Evolutionary conservation across 2,113 vertebrate species (phyloP).

Genomic region (Myrmecophaga tridactyla): DNA sequence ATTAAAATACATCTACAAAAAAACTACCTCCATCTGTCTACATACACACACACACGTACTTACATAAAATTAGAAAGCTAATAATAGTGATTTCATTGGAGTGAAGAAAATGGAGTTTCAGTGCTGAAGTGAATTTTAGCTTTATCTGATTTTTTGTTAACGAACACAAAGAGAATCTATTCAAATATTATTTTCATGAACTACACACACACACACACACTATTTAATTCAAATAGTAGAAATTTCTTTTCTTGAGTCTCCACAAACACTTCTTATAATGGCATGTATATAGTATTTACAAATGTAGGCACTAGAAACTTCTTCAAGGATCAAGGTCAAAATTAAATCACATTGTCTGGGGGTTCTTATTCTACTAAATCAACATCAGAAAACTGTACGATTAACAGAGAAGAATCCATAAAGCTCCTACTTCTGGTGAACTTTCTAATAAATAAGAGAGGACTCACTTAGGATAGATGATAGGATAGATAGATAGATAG

Average conservation of each 20-base stretch:
- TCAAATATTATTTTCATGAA: not conserved
- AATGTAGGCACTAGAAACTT: not conserved
- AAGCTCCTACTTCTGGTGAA: not conserved
- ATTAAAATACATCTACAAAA: not conserved
- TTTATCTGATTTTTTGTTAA: not conserved
- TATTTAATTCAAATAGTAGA: not conserved
- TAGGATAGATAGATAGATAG: not conserved
- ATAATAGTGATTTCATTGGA: not conserved
- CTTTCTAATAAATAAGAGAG: not conserved
- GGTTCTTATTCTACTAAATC: not conserved
- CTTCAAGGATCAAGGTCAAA: not conserved
- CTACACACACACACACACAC: not conserved
- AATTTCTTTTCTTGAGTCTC: not conserved
- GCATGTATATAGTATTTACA: not conserved
- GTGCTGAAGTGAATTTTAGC: not conserved
- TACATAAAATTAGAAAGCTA: not conserved
- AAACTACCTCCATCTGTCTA: not conserved
- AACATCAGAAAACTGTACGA: not conserved
- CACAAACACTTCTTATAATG: not conserved
- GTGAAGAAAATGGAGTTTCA: not conserved
- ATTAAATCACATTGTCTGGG: not conserved
- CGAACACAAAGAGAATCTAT: not conserved
- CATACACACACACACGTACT: not conserved
- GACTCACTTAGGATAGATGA: not conserved
- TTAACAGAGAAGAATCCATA: not conserved